Conservation (phyloP, 2,888 invertebrate species). For the Leptinotarsa tumamoca region DNA sequence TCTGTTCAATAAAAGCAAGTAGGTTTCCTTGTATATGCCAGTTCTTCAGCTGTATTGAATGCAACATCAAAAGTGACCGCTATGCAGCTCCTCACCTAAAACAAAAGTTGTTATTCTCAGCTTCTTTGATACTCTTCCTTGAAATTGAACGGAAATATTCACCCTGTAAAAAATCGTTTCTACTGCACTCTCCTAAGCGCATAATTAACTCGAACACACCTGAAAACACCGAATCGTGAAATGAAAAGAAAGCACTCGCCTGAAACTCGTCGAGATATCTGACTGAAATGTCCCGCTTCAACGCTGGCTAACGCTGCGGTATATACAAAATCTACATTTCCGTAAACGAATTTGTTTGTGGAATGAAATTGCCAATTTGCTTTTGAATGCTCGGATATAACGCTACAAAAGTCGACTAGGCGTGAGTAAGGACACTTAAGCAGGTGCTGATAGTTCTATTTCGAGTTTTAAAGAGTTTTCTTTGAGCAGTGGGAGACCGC, state of each 20-base stretch:
- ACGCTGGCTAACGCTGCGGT: slow-evolving; percentile 50
- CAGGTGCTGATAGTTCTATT: slow-evolving; percentile 21
- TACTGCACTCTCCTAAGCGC: neutral
- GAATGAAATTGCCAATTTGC: slow-evolving; percentile 61
- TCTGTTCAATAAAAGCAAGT: too few species aligned
- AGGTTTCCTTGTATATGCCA: too few species aligned
- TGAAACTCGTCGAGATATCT: slow-evolving; percentile 31
- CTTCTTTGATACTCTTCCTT: too few species aligned
- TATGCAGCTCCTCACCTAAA: too few species aligned
- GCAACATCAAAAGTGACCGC: too few species aligned
- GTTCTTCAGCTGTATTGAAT: too few species aligned
- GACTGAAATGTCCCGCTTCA: slow-evolving; percentile 34
- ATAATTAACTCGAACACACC: neutral
- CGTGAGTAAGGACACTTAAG: slow-evolving; percentile 18
- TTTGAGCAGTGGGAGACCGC: neutral
- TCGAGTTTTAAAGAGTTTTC: slow-evolving; percentile 16
- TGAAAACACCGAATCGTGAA: neutral
- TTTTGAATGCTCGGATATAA: slow-evolving; percentile 26
- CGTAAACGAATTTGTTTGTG: slow-evolving; percentile 61
- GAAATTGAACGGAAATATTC: neutral
- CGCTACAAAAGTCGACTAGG: slow-evolving; percentile 25
- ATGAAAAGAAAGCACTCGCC: slow-evolving; percentile 25
- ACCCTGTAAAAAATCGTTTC: neutral
- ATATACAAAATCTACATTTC: slow-evolving; percentile 59
- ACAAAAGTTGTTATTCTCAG: too few species aligned